A percentile compares a stretch with the other conserved stretches of the same genome.
Conservation (phyloP, 2,888 invertebrate genomes). For the Amblyjoppa fuscipennis region DNA sequence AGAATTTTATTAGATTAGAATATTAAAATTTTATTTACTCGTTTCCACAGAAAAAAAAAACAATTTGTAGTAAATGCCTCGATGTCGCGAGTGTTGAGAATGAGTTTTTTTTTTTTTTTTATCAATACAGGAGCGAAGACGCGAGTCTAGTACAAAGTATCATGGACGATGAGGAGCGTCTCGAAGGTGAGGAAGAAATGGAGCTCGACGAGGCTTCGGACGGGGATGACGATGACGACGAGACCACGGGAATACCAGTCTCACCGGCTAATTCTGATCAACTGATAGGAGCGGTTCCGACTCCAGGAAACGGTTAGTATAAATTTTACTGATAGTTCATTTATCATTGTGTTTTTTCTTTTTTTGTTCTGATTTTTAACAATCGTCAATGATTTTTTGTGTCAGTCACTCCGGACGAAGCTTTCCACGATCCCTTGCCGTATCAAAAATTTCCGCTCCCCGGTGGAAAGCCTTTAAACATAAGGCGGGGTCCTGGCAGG, state of each 20-base stretch:
- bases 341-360: background rate
- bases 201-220: conserved; percentile 92
- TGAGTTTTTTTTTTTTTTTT: conserved; percentile 46
- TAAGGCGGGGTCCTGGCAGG: conserved; percentile 92
- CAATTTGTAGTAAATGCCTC: background rate
- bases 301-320: conserved; percentile 78
- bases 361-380: conserved; percentile 12
- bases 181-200: conserved; percentile 88
- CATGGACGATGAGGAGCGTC: conserved; percentile 85
- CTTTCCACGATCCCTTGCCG: conserved; percentile 89
- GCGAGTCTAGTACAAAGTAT: conserved; percentile 75
- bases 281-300: conserved; percentile 80
- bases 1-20: no score
- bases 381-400: background rate
- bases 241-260: conserved; percentile 86
- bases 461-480: conserved; percentile 87
- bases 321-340: conserved; percentile 28
- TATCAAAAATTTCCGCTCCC: conserved; percentile 86
- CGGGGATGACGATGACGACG: conserved; percentile 90
- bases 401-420: conserved; percentile 87
- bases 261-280: conserved; percentile 85
- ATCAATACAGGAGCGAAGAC: conserved; percentile 66
- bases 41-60: background rate
- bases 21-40: background rate
- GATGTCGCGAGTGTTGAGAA: background rate